These are phyloP conservation scores for Erythrocercus mccallii DNA, from an alignment of 2,113 vertebrate genomes.

Conservation along the genomic window DNA sequence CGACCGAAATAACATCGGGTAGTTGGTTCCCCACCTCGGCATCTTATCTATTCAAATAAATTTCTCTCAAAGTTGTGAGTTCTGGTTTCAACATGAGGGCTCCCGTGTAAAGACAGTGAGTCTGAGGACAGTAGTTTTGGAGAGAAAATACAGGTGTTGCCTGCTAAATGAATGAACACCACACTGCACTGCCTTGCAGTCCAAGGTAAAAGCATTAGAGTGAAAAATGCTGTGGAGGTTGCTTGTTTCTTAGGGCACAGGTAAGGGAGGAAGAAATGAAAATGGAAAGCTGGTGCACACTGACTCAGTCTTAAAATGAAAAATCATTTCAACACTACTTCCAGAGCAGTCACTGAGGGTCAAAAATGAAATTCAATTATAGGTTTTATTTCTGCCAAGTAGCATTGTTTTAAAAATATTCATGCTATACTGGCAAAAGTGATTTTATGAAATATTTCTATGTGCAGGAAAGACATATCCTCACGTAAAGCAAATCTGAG, in stretches of 20 bases:
- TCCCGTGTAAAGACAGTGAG: not conserved
- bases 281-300: not conserved
- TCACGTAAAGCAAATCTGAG: not conserved
- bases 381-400: not conserved
- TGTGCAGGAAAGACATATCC: not conserved
- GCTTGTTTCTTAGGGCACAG: not conserved
- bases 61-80: not conserved
- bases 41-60: not conserved
- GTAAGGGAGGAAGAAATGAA: not conserved
- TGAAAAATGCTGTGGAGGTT: not conserved
- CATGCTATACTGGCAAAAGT: not conserved
- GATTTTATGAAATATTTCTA: not conserved
- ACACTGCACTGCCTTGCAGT: accelerated
- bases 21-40: accelerated
- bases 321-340: not conserved
- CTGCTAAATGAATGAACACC: not conserved
- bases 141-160: not conserved
- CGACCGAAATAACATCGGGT: not conserved
- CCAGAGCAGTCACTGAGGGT: not conserved
- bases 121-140: not conserved
- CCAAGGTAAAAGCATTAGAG: not conserved
- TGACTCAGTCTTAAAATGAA: not conserved
- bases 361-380: not conserved
- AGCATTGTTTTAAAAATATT: not conserved
- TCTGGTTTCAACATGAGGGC: not conserved